These are phyloP conservation scores for Pristionchus exspectatus DNA, from an alignment of 2,888 invertebrate species.

Conservation along the genomic window DNA sequence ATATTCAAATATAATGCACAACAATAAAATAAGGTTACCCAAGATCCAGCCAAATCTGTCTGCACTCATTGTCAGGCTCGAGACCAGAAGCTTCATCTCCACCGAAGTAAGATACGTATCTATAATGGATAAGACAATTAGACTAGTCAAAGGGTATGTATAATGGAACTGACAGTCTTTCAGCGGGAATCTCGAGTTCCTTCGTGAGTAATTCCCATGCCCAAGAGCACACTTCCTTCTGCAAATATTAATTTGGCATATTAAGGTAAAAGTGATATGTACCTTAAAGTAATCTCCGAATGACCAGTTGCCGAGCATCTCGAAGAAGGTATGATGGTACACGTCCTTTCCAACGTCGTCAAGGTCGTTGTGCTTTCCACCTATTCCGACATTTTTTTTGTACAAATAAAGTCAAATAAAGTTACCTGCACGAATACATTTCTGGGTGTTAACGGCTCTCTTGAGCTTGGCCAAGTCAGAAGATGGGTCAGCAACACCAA, in stretches of 20 bases:
- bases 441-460: slow-evolving; percentile 95
- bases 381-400: slow-evolving; percentile 79
- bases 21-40: slow-evolving; percentile 82
- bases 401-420: too few species aligned
- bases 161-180: slow-evolving; percentile 83
- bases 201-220: slow-evolving; percentile 96
- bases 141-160: background rate
- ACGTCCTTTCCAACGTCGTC: slow-evolving; percentile 99
- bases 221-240: slow-evolving; percentile 95
- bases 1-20: slow-evolving; percentile 28
- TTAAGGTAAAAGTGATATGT: slow-evolving; percentile 24
- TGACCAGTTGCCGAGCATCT: slow-evolving; percentile 99
- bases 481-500: slow-evolving; percentile 95
- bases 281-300: slow-evolving; percentile 99
- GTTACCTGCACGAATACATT: slow-evolving; percentile 91
- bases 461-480: slow-evolving; percentile 92
- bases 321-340: slow-evolving; percentile 99
- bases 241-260: slow-evolving; percentile 57
- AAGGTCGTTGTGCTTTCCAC: slow-evolving; percentile 99
- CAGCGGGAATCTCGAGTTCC: slow-evolving; percentile 85
- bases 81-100: slow-evolving; percentile 90
- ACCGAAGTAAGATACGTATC: slow-evolving; percentile 98
- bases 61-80: slow-evolving; percentile 93
- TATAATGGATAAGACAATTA: background rate
- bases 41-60: slow-evolving; percentile 86